A percentile compares a stretch with the other conserved stretches of the same genome.
These are phyloP conservation scores for Troglohyphantes excavatus DNA, from an alignment of 2,888 invertebrate genomes.

Conservation along the genomic window DNA sequence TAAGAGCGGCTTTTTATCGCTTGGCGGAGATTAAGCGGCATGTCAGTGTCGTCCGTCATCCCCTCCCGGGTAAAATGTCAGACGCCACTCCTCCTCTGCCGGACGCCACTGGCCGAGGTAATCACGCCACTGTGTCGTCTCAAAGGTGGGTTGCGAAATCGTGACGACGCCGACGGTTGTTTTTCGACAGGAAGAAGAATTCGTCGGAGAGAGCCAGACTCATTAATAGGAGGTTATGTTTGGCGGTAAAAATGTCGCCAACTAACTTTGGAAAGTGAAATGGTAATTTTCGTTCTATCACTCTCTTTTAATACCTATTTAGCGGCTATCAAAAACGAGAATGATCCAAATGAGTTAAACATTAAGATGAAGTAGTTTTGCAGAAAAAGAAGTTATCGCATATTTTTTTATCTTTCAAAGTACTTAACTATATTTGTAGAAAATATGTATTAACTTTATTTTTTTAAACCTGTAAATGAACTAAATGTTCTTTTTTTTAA, in stretches of 20 bases:
- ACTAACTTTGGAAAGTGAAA: constrained; percentile 2
- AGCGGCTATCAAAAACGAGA: neutral
- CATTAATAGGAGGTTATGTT: neutral
- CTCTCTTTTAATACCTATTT: neutral
- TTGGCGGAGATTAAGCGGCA: constrained; percentile 50
- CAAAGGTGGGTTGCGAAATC: neutral
- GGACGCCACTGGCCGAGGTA: constrained; percentile 6
- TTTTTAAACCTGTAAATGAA: too few relatives aligned
- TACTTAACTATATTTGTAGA: too few relatives aligned
- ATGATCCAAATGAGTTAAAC: too few relatives aligned
- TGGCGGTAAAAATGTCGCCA: constrained; percentile 1
- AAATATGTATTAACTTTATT: too few relatives aligned
- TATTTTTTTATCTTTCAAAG: too few relatives aligned
- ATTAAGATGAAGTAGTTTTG: too few relatives aligned
- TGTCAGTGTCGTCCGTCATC: constrained; percentile 55
- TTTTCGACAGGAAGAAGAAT: neutral
- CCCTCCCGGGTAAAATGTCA: neutral
- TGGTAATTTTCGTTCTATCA: neutral
- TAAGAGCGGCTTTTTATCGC: constrained; percentile 57
- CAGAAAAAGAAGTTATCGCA: too few relatives aligned
- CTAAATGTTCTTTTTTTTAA: too few relatives aligned
- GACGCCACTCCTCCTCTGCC: neutral
- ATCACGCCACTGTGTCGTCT: constrained; percentile 6
- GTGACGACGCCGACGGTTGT: neutral
- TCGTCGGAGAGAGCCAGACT: neutral